phyloP scores from a whole-genome alignment of 1,140 invertebrate species.

The Ceratina japonica region DNA sequence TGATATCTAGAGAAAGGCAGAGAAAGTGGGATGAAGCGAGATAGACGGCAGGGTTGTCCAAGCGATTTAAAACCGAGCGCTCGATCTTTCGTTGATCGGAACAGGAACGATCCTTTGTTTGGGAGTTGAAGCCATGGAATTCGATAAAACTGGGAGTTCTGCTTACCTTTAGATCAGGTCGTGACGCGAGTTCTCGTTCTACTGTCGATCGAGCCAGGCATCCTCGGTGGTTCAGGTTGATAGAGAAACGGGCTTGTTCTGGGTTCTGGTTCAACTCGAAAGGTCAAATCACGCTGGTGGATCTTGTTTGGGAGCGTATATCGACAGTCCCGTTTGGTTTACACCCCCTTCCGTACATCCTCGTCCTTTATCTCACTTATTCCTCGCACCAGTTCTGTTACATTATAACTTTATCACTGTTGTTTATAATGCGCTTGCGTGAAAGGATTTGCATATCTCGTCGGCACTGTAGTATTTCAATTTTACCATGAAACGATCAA shows the following conservation, averaged over 20 bases:
- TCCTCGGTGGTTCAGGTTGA: neutral
- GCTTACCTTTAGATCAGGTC: constrained; percentile 27
- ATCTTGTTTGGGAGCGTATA: neutral
- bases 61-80: neutral
- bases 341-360: constrained; percentile 9
- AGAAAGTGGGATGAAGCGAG: neutral
- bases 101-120: too few relatives aligned
- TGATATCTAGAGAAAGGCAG: constrained; percentile 14
- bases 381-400: neutral
- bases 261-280: neutral
- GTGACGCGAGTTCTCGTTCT: neutral
- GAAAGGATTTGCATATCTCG: neutral
- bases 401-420: neutral
- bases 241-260: neutral
- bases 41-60: neutral
- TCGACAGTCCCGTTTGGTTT: neutral
- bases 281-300: constrained; percentile 19
- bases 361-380: neutral
- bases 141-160: too few relatives aligned
- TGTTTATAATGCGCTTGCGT: neutral
- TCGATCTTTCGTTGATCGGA: neutral
- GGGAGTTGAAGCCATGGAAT: too few relatives aligned
- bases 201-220: neutral
- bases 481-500: neutral
- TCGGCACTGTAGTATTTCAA: neutral